Evolutionary conservation across 2,113 vertebrate genomes (phyloP).

Genomic region (Athene cunicularia): DNA sequence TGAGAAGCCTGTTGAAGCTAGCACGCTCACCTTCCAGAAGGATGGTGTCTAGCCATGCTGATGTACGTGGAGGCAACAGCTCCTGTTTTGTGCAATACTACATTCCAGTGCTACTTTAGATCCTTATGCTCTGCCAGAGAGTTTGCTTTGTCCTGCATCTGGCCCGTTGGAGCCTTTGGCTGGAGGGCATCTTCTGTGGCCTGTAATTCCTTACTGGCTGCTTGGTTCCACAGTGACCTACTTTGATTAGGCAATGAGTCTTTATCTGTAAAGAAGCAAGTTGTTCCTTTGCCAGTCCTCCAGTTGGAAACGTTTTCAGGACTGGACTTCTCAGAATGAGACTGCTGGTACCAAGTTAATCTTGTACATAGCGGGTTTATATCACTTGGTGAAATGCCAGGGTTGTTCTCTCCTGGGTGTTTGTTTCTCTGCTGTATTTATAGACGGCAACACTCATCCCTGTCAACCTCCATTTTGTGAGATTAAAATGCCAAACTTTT

Average conservation of each 20-base stretch:
- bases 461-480: constrained; percentile 16
- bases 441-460: constrained; percentile 36
- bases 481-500: constrained; percentile 3
- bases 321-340: constrained; percentile 52
- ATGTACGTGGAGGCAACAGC: not conserved
- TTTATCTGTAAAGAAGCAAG: not conserved
- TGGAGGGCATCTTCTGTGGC: not conserved
- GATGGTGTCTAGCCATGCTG: fast-evolving
- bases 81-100: not conserved
- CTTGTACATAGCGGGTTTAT: constrained; percentile 30
- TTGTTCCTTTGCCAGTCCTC: not conserved
- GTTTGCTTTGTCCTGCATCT: not conserved
- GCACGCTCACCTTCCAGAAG: not conserved
- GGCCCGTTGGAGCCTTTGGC: not conserved
- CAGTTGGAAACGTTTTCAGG: not conserved
- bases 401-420: constrained; percentile 48
- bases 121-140: not conserved
- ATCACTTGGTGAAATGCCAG: constrained; percentile 9
- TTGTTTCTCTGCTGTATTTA: constrained; percentile 57
- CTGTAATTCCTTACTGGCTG: fast-evolving
- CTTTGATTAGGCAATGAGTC: constrained; percentile 19
- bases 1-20: not conserved
- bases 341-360: constrained; percentile 38
- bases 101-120: not conserved
- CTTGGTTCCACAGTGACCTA: constrained; percentile 2